Evolutionary conservation across 2,113 vertebrate species (phyloP), one percentile per base, ranked within the genome.

Genomic region (Gallinago undulata): DNA sequence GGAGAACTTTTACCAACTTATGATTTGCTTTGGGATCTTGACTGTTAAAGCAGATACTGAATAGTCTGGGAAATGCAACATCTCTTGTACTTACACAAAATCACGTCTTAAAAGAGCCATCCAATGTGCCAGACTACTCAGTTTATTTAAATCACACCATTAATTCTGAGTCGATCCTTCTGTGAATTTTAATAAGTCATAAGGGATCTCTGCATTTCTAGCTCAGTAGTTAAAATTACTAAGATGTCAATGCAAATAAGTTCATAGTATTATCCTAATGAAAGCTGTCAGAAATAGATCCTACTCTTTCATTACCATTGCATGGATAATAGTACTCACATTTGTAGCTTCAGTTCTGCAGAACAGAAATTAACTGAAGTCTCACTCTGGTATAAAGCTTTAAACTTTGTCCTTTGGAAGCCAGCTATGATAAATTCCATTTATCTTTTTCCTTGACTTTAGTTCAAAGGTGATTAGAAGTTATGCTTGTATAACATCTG

Each of bases 371-470:
- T n/a, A 79, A 57, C 73, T 41, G 67, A 76, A 60, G 35, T 64
- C 66, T 91, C 47, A 18, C 14, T 73, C 23, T 94, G 41, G 62
- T 91, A 6, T 62, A 87, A 84, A 69, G 62, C 79, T 91, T 87
- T 91, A 66, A 89, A 87, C 92, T 94, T 96, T 93, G 96, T 91
- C 92, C 96, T 94, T 91, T 96, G 81, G 53, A 92, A 94, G 57
- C 19, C 75, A 94, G 45, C 41, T 87, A 14, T 60, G 48, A 92
- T 79, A 48, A 93, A 87, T 11, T 35, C 51, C 43, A n/a, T 47
- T 14, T 83, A 79, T 53, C 69, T 62, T 75, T 63, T 63, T 27
- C 84, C 78, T 94, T 89, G 43, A 97, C 48, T 86, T 60, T 5
- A 74, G 89, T 85, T 82, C 91, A 94, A 91, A 95, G 96, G 81